Percentiles rank a stretch among this genome's conserved stretches.
These are phyloP conservation scores for Bufotes viridis DNA, from an alignment of 2,797 vertebrate genomes.

Conservation along the genomic window DNA sequence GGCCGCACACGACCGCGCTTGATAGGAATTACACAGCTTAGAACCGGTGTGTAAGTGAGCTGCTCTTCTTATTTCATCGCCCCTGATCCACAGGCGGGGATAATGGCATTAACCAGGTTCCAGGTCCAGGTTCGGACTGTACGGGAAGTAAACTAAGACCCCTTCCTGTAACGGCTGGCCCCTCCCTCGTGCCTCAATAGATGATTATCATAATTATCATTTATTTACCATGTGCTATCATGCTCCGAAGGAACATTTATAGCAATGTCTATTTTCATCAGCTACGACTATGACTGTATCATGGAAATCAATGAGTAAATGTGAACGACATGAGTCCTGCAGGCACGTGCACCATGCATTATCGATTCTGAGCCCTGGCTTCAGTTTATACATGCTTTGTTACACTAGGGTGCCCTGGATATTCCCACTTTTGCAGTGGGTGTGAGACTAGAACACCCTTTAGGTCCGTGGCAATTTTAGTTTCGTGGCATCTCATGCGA, in stretches of 20 bases:
- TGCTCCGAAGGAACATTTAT: conserved; percentile 12
- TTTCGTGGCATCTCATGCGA: not conserved
- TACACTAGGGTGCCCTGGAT: not conserved
- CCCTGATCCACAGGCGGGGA: conserved; percentile 18
- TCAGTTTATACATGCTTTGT: not conserved
- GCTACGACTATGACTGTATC: not conserved
- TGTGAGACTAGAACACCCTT: not conserved
- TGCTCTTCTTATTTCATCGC: conserved; percentile 25
- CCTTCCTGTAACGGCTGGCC: not conserved
- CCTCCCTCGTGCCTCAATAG: not conserved
- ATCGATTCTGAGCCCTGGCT: not conserved
- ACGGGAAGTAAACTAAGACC: not conserved
- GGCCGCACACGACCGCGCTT: conserved; percentile 1
- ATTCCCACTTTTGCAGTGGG: not conserved
- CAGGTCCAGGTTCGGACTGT: conserved; percentile 5
- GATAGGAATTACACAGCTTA: conserved; percentile 45
- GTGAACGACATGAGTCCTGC: not conserved
- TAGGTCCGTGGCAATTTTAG: not conserved
- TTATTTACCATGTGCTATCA: conserved; percentile 24
- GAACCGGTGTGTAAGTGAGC: conserved; percentile 32
- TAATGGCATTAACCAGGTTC: conserved; percentile 8
- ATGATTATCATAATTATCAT: conserved; percentile 39
- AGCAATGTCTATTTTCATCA: conserved; percentile 17
- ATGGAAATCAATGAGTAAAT: conserved; percentile 26
- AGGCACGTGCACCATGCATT: not conserved